A percentile compares a stretch with the other conserved stretches of the same genome.
Conservation (phyloP, 2,113 vertebrate species). For the Gopherus evgoodei region DNA sequence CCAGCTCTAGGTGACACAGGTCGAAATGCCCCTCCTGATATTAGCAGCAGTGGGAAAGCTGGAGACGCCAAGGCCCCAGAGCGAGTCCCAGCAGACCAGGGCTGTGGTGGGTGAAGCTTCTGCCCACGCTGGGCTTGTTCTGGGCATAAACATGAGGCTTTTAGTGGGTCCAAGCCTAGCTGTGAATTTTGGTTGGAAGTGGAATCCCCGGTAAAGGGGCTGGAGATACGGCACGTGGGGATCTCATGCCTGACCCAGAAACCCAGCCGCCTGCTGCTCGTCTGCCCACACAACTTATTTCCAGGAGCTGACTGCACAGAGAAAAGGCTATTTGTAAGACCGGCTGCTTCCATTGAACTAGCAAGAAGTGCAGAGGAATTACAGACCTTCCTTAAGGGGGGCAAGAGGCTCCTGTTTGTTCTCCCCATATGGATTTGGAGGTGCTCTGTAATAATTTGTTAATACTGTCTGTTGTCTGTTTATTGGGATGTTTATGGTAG, state of each 20-base stretch:
- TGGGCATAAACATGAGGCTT: no score
- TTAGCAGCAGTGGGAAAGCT: not conserved
- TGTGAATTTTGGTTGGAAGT: not conserved
- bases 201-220: rapidly evolving
- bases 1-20: rapidly evolving
- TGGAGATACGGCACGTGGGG: not conserved
- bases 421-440: not conserved
- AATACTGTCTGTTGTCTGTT: not conserved
- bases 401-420: not conserved
- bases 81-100: not conserved
- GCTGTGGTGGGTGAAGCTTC: rapidly evolving
- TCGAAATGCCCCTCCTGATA: rapidly evolving
- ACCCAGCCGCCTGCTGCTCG: not conserved
- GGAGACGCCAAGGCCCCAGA: no score
- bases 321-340: no score
- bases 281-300: not conserved
- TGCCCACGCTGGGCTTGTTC: not conserved
- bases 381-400: not conserved
- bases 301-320: not conserved
- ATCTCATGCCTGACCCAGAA: rapidly evolving
- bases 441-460: not conserved
- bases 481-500: not conserved
- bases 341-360: not conserved
- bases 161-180: not conserved
- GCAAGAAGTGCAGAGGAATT: not conserved